A percentile compares a stretch with the other conserved stretches of the same genome.
phyloP scores from a whole-genome alignment of 2,888 invertebrate species.

The Phaonia tiefii region DNA sequence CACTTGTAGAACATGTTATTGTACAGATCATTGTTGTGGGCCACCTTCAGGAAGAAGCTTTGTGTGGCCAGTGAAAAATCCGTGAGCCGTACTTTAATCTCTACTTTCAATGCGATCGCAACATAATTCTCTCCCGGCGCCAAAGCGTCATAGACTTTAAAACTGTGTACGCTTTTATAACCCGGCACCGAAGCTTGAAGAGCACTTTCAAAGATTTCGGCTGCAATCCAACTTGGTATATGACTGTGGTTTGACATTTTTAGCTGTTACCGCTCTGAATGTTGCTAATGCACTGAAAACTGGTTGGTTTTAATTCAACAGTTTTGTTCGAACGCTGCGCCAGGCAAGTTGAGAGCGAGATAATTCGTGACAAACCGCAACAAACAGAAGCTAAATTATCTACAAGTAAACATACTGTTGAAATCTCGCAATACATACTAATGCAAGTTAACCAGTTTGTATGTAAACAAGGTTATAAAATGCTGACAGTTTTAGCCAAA shows the following conservation, averaged over 20 bases:
- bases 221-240: constrained; percentile 72
- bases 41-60: constrained; percentile 71
- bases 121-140: constrained; percentile 75
- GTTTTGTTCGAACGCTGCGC: constrained; percentile 3
- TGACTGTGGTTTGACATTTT: constrained; percentile 14
- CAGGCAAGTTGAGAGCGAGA: too few relatives aligned
- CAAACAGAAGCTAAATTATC: too few relatives aligned
- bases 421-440: too few relatives aligned
- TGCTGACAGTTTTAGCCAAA: too few relatives aligned
- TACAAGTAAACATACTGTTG: too few relatives aligned
- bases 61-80: constrained; percentile 42
- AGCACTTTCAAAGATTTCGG: constrained; percentile 70
- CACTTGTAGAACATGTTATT: constrained; percentile 64
- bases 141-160: constrained; percentile 69
- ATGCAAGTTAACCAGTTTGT: too few relatives aligned
- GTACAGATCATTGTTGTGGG: constrained; percentile 62
- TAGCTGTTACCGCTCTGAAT: constrained; percentile 50
- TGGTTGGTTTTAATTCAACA: neutral
- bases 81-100: constrained; percentile 68
- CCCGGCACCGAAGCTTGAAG: constrained; percentile 66
- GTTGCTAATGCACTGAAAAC: neutral
- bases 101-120: constrained; percentile 72
- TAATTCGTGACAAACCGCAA: too few relatives aligned
- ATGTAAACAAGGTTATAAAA: too few relatives aligned
- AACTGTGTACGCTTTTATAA: constrained; percentile 69